phyloP scores from a whole-genome alignment of 2,797 vertebrate genomes.

The Clarias platycephalus region DNA sequence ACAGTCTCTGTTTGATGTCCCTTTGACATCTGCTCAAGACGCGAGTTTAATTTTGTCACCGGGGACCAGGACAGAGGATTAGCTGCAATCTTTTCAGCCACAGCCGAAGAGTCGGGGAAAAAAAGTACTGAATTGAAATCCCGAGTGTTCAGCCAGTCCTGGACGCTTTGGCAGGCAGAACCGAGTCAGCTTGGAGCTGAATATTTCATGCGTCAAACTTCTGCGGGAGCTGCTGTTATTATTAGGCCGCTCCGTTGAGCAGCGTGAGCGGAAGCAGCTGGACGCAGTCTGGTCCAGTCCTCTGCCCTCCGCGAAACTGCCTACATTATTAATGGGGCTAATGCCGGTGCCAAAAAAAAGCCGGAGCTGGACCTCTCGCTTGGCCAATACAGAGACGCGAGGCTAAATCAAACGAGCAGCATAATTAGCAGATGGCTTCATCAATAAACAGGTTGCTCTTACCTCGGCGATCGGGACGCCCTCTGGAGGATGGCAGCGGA shows the following conservation, averaged over 20 bases:
- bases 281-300: slow-evolving; percentile 63
- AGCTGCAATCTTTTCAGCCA: not conserved
- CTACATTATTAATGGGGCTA: slow-evolving; percentile 77
- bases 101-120: not conserved
- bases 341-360: slow-evolving; percentile 69
- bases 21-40: slow-evolving; percentile 48
- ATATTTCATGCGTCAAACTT: slow-evolving; percentile 37
- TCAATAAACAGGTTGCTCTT: slow-evolving; percentile 66
- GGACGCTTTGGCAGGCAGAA: slow-evolving; percentile 25
- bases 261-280: slow-evolving; percentile 67
- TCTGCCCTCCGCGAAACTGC: slow-evolving; percentile 52
- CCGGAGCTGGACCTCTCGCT: slow-evolving; percentile 32
- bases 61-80: slow-evolving; percentile 28
- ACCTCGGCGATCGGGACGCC: slow-evolving; percentile 95
- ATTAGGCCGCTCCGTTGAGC: slow-evolving; percentile 66
- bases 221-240: slow-evolving; percentile 56
- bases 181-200: slow-evolving; percentile 29
- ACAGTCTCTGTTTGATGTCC: slow-evolving; percentile 51
- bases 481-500: slow-evolving; percentile 94
- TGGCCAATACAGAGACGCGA: slow-evolving; percentile 66
- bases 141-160: slow-evolving; percentile 3
- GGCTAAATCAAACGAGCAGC: slow-evolving; percentile 73
- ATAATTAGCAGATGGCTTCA: slow-evolving; percentile 76
- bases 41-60: slow-evolving; percentile 25
- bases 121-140: slow-evolving; percentile 1